phyloP scores from a whole-genome alignment of 2,797 vertebrate genomes.

The Selene dorsalis region DNA sequence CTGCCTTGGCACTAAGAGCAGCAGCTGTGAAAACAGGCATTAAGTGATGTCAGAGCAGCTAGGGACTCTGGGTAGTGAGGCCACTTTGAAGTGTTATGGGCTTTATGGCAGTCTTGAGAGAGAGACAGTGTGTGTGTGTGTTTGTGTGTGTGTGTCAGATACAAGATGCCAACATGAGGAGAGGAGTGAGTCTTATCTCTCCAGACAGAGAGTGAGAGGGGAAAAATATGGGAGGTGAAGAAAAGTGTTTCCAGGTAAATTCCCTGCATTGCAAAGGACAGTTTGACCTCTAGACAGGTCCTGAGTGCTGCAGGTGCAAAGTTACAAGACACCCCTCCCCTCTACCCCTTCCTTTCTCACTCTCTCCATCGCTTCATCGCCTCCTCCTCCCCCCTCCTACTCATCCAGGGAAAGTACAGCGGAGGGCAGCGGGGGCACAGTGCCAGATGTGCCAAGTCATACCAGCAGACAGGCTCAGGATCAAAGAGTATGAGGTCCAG shows the following conservation, averaged over 20 bases:
- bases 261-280: slow-evolving; percentile 46
- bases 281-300: slow-evolving; percentile 57
- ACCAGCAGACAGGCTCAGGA: slow-evolving; percentile 51
- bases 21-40: slow-evolving; percentile 84
- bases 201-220: not conserved
- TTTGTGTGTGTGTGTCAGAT: slow-evolving; percentile 25
- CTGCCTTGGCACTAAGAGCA: slow-evolving; percentile 56
- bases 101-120: slow-evolving; percentile 52
- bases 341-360: slow-evolving; percentile 1
- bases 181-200: slow-evolving; percentile 8
- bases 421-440: slow-evolving; percentile 49
- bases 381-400: slow-evolving; percentile 19
- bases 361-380: slow-evolving; percentile 7
- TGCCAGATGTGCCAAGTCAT: slow-evolving; percentile 75
- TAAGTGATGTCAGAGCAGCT: slow-evolving; percentile 80
- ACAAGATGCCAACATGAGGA: slow-evolving; percentile 16
- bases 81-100: slow-evolving; percentile 74
- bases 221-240: slow-evolving; percentile 26
- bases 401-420: slow-evolving; percentile 45
- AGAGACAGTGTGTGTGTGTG: slow-evolving; percentile 19
- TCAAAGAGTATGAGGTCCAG: slow-evolving; percentile 55
- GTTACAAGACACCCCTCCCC: slow-evolving; percentile 41
- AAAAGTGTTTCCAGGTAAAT: slow-evolving; percentile 62
- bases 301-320: slow-evolving; percentile 73
- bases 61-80: slow-evolving; percentile 76